Percentiles rank a stretch among this genome's conserved stretches.
These are phyloP conservation scores for Endomychus coccineus DNA, from an alignment of 2,888 invertebrate species.

Conservation along the genomic window DNA sequence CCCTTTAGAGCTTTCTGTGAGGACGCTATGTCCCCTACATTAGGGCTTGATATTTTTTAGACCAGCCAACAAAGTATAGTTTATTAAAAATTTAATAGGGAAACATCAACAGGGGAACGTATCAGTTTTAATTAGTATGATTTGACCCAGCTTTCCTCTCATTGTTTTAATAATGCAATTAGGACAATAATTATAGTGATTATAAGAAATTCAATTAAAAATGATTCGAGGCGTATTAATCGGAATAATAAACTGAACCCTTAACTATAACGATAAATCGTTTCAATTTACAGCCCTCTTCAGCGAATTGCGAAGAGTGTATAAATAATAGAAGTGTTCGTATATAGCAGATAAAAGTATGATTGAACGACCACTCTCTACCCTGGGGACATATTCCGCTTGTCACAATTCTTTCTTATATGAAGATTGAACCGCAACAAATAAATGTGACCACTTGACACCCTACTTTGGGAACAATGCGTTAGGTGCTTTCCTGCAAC, in stretches of 20 bases:
- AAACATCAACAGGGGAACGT: too few species aligned
- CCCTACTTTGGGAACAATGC: too few species aligned
- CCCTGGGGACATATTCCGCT: conserved; percentile 41
- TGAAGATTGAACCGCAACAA: conserved; percentile 40
- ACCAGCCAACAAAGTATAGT: too few species aligned
- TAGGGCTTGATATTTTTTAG: too few species aligned
- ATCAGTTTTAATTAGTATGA: too few species aligned
- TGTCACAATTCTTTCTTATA: conserved; percentile 41
- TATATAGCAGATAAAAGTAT: conserved; percentile 39
- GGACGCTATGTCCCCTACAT: too few species aligned
- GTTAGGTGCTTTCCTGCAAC: too few species aligned
- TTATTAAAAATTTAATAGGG: too few species aligned
- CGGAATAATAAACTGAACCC: conserved; percentile 32
- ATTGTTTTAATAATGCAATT: conserved; percentile 35
- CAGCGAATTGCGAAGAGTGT: conserved; percentile 30
- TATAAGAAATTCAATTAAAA: conserved; percentile 35
- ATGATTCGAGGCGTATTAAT: conserved; percentile 32
- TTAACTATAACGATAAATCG: conserved; percentile 36
- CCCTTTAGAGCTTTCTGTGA: too few species aligned
- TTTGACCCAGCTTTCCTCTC: too few species aligned
- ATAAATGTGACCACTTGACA: conserved; percentile 40
- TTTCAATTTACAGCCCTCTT: conserved; percentile 36
- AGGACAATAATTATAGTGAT: conserved; percentile 33
- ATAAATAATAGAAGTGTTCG: conserved; percentile 39
- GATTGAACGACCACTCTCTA: conserved; percentile 37